Evolutionary conservation across 1,140 invertebrate genomes (phyloP).

Genomic region (Leptinotarsa lineolata): DNA sequence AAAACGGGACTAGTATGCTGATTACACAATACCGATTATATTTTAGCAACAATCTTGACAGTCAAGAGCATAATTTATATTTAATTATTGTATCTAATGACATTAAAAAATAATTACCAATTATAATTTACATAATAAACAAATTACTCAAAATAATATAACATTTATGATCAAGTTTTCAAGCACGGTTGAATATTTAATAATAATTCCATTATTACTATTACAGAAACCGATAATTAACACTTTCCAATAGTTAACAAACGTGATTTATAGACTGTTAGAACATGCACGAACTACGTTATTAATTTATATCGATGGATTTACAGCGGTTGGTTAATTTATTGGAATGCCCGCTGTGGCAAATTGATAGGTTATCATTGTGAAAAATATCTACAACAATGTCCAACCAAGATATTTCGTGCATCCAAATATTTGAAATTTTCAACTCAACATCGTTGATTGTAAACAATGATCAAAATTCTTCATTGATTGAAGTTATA

Average conservation of each 20-base stretch:
- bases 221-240: slow-evolving; percentile 7
- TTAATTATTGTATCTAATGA: slow-evolving; percentile 5
- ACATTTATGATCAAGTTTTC: slow-evolving; percentile 6
- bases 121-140: slow-evolving; percentile 16
- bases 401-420: neutral
- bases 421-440: too few relatives aligned
- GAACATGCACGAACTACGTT: slow-evolving; percentile 11
- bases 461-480: too few relatives aligned
- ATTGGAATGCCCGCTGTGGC: slow-evolving; percentile 2
- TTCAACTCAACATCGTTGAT: too few relatives aligned
- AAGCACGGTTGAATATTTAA: slow-evolving; percentile 14
- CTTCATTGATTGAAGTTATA: too few relatives aligned
- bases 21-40: too few relatives aligned
- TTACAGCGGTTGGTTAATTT: slow-evolving; percentile 3
- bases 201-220: slow-evolving; percentile 16
- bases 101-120: slow-evolving; percentile 19
- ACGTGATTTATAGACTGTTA: slow-evolving; percentile 13
- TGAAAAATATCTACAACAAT: neutral
- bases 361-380: neutral
- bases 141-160: slow-evolving; percentile 15
- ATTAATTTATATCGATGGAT: slow-evolving; percentile 20
- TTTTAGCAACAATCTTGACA: too few relatives aligned
- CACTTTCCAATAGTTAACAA: slow-evolving; percentile 10
- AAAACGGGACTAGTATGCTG: too few relatives aligned
- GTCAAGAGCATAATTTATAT: neutral